Evolutionary conservation across 2,113 vertebrate genomes (phyloP).

Genomic region (Muscicapa adusta): DNA sequence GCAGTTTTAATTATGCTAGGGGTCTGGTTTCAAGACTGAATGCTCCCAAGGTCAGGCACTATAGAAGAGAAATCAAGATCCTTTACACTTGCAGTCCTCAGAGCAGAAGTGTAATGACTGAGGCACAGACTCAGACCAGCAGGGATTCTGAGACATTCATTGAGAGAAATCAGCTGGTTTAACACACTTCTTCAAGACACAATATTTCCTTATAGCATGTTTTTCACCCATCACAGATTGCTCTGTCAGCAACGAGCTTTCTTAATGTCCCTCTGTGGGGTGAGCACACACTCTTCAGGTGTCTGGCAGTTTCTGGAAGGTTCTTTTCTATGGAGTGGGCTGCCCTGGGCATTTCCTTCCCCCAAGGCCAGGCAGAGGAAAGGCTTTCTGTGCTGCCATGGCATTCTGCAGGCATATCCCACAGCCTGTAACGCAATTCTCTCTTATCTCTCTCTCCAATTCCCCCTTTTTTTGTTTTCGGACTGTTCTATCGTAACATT

Average conservation of each 20-base stretch:
- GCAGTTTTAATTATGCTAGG: no score
- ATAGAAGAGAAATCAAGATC: no score
- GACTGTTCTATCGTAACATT: no score
- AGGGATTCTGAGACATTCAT: rapidly evolving
- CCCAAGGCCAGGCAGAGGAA: neutral
- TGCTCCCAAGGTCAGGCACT: no score
- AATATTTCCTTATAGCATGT: neutral
- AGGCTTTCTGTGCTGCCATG: neutral
- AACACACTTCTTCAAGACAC: neutral
- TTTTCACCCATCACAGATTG: neutral
- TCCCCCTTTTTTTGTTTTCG: no score
- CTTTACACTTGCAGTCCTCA: no score
- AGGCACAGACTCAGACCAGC: neutral
- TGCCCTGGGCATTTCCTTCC: neutral
- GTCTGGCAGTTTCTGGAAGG: neutral
- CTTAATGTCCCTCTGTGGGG: no score
- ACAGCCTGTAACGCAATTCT: neutral
- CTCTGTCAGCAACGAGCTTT: rapidly evolving
- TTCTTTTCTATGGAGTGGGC: no score
- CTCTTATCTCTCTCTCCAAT: neutral
- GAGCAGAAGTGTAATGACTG: no score
- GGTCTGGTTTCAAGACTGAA: no score
- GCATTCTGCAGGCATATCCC: rapidly evolving
- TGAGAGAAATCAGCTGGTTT: neutral
- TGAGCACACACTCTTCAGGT: rapidly evolving